These are phyloP conservation scores for Hololepta plana DNA, from an alignment of 2,888 invertebrate genomes.

Conservation along the genomic window DNA sequence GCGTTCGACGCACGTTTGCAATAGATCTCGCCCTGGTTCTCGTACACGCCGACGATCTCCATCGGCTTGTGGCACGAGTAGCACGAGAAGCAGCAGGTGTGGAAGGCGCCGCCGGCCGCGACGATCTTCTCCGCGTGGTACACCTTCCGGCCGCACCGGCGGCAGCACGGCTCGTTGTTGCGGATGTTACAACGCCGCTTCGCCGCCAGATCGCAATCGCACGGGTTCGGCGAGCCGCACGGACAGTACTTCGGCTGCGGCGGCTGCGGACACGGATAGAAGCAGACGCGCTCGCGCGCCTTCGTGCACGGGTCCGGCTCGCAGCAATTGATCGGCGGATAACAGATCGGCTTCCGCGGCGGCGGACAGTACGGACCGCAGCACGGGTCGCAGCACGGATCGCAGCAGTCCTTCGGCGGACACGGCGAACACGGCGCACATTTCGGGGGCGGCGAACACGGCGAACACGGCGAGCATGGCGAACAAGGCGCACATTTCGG, in stretches of 20 bases:
- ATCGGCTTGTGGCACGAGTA: constrained; percentile 31
- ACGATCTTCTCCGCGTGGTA: constrained; percentile 24
- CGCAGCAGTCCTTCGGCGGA: too few species aligned
- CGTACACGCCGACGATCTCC: constrained; percentile 28
- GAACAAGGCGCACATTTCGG: constrained; percentile 5
- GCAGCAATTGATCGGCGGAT: constrained; percentile 18
- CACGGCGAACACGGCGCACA: neutral
- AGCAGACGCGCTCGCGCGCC: constrained; percentile 14
- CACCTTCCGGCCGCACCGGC: constrained; percentile 25
- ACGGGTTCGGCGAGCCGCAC: constrained; percentile 12
- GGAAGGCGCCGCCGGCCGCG: constrained; percentile 28
- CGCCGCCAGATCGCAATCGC: constrained; percentile 12
- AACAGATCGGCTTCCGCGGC: constrained; percentile 12
- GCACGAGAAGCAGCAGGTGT: constrained; percentile 33
- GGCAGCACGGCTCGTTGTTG: constrained; percentile 17
- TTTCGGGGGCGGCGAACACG: constrained; percentile 8
- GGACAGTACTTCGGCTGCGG: constrained; percentile 13
- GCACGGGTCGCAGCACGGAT: constrained; percentile 6
- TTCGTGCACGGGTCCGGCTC: constrained; percentile 15
- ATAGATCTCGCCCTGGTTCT: constrained; percentile 31
- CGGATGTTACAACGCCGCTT: constrained; percentile 9
- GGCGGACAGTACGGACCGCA: constrained; percentile 11
- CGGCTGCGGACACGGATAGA: constrained; percentile 10
- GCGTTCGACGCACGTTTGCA: constrained; percentile 28
- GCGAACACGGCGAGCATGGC: constrained; percentile 1